Percentiles rank a stretch among this genome's conserved stretches.
phyloP scores from a whole-genome alignment of 2,113 vertebrate species.

The Cygnus buccinator region DNA sequence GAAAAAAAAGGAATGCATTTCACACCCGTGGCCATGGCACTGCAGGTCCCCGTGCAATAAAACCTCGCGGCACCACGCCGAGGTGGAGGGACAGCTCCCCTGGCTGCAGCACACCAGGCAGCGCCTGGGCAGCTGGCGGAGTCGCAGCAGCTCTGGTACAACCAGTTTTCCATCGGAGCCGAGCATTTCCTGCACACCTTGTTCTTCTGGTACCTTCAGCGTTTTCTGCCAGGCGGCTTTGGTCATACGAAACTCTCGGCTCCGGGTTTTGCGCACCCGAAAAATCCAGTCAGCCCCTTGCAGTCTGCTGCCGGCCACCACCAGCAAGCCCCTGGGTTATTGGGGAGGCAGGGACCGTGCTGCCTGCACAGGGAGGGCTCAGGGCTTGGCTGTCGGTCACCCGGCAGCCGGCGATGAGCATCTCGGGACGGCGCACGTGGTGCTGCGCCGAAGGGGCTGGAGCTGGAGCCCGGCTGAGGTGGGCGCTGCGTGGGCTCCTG shows the following conservation, averaged over 20 bases:
- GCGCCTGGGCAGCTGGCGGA: not conserved
- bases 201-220: not conserved
- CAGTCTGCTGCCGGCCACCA: not conserved
- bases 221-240: not conserved
- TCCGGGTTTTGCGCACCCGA: not conserved
- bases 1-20: not conserved
- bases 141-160: not conserved
- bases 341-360: rapidly evolving
- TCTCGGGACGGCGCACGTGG: not conserved
- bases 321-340: not conserved
- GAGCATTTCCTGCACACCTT: not conserved
- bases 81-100: rapidly evolving
- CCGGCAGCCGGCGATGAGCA: not conserved
- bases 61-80: rapidly evolving
- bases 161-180: not conserved
- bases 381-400: not conserved
- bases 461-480: not conserved
- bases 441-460: rapidly evolving
- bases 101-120: not conserved
- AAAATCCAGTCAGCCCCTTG: not conserved
- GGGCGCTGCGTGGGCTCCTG: not conserved
- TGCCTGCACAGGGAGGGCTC: not conserved
- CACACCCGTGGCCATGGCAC: not conserved
- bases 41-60: not conserved
- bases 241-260: not conserved